Percentiles rank a stretch among this genome's conserved stretches.
Conservation (phyloP, 37 sponge, comb jelly and placozoan species). For the Hormiphora californensis region DNA sequence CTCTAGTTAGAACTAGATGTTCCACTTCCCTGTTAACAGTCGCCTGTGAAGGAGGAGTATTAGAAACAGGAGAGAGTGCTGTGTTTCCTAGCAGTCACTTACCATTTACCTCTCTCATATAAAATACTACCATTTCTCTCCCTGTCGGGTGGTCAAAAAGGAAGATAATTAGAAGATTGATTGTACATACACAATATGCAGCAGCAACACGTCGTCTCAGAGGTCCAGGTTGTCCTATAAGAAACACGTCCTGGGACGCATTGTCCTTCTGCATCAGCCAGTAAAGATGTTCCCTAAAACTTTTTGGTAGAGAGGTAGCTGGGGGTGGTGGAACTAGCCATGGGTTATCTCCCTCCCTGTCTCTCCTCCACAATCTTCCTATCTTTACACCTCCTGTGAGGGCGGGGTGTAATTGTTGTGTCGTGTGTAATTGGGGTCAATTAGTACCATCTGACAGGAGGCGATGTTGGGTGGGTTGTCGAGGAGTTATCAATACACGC, state of each 20-base stretch:
- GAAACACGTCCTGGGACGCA: constrained; percentile 81
- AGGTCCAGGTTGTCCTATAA: constrained; percentile 79
- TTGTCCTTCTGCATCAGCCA: constrained; percentile 59
- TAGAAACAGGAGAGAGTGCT: background rate
- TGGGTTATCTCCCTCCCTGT: background rate
- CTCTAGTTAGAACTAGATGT: constrained; percentile 73
- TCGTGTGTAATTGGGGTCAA: too few species aligned
- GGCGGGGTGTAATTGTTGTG: too few species aligned
- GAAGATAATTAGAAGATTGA: background rate
- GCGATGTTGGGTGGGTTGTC: too few species aligned
- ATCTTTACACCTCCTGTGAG: too few species aligned
- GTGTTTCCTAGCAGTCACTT: too few species aligned
- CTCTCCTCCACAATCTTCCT: too few species aligned
- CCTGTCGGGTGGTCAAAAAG: too few species aligned
- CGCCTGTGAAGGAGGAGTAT: constrained; percentile 56
- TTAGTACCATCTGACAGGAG: too few species aligned
- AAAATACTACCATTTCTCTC: too few species aligned
- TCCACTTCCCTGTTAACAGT: constrained; percentile 74
- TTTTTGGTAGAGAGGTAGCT: background rate
- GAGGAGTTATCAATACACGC: background rate
- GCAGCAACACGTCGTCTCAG: constrained; percentile 62
- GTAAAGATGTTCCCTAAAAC: background rate
- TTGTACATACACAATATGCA: constrained; percentile 63
- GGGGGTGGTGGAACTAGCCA: too few species aligned
- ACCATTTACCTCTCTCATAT: too few species aligned